Percentiles rank a stretch among this genome's conserved stretches.
Conservation (phyloP, 2,797 vertebrate species). For the Platalea minor region DNA sequence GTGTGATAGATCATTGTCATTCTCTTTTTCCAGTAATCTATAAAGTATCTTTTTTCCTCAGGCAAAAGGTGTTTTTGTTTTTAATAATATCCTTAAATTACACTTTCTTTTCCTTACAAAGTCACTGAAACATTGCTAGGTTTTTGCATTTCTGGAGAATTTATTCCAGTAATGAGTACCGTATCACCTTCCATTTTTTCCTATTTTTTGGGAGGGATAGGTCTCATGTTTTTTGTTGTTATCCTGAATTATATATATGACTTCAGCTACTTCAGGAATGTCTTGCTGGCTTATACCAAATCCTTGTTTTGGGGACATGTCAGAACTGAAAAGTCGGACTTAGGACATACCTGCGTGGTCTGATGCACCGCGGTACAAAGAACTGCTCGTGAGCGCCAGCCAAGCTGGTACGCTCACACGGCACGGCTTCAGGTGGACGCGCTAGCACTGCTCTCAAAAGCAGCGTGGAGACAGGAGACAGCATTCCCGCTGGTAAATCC, state of each 20-base stretch:
- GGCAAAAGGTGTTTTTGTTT: neutral
- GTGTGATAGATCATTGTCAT: neutral
- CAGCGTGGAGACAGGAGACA: accelerated
- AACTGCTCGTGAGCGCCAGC: neutral
- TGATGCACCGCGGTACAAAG: no score
- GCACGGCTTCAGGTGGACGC: neutral
- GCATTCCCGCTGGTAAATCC: neutral
- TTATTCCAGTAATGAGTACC: neutral
- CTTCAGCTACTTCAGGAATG: neutral
- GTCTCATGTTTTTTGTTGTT: neutral
- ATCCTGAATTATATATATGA: neutral
- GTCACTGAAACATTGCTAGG: neutral
- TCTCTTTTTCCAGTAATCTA: neutral
- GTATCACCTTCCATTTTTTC: neutral
- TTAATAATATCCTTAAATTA: neutral
- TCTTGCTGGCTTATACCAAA: neutral
- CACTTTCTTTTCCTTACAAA: neutral
- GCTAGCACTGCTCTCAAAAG: neutral
- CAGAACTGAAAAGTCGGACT: neutral
- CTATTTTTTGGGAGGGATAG: neutral
- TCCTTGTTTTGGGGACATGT: neutral
- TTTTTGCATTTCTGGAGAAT: neutral
- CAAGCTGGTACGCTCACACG: accelerated
- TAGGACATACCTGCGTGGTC: accelerated
- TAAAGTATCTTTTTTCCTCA: neutral